Conservation (phyloP, 2,888 invertebrate genomes). For the Caenorhabditis sp. region DNA sequence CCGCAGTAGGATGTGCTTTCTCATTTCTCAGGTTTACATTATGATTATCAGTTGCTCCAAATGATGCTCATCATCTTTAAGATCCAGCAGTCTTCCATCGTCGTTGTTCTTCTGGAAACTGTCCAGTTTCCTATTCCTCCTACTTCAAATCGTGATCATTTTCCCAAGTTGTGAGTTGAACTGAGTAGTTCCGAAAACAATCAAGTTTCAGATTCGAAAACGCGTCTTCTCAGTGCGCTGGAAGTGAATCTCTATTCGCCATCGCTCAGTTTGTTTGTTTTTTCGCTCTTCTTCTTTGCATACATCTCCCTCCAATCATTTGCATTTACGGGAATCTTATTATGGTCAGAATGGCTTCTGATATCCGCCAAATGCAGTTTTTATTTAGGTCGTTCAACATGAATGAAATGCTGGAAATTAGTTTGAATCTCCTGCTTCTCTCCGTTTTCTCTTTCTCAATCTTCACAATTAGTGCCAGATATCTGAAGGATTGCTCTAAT, state of each 20-base stretch:
- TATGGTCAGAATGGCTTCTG: not conserved
- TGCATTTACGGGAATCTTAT: slow-evolving; percentile 26
- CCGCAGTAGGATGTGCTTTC: slow-evolving; percentile 10
- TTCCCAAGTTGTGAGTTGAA: slow-evolving; percentile 42
- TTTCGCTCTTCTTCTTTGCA: slow-evolving; percentile 10
- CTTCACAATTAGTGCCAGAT: slow-evolving; percentile 38
- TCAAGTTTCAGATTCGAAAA: slow-evolving; percentile 31
- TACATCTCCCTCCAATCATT: slow-evolving; percentile 27
- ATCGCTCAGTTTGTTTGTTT: slow-evolving; percentile 10
- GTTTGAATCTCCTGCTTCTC: slow-evolving; percentile 5
- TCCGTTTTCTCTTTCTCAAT: slow-evolving; percentile 40
- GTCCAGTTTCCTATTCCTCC: slow-evolving; percentile 26
- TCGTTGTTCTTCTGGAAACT: slow-evolving; percentile 50
- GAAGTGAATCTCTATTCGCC: slow-evolving; percentile 33
- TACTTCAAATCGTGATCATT: slow-evolving; percentile 34
- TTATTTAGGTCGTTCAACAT: slow-evolving; percentile 39
- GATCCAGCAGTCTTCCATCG: slow-evolving; percentile 21
- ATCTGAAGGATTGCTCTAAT: slow-evolving; percentile 38
- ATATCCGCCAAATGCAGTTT: not conserved
- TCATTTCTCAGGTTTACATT: slow-evolving; percentile 14
- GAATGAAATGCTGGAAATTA: slow-evolving; percentile 23
- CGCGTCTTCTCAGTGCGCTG: slow-evolving; percentile 26
- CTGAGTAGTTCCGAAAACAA: not conserved
- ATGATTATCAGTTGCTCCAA: not conserved
- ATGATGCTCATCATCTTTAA: not conserved